phyloP scores from a whole-genome alignment of 1,140 invertebrate genomes.

The Aricia agestis region DNA sequence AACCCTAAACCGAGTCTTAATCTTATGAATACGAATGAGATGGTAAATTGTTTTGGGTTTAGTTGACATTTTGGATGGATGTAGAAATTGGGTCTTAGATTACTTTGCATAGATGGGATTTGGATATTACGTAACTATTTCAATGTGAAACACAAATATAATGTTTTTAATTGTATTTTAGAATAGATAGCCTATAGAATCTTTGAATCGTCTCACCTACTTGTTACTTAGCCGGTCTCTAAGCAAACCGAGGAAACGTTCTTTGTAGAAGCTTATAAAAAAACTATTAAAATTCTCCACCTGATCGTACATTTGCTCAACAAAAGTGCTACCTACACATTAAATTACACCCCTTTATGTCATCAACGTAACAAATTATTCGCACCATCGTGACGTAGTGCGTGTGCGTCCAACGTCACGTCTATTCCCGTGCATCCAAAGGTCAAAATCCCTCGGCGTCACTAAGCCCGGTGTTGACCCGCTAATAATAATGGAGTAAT shows the following conservation, averaged over 20 bases:
- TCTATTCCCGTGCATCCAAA: not conserved
- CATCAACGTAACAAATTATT: not conserved
- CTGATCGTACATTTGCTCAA: too few relatives aligned
- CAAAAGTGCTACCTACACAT: too few relatives aligned
- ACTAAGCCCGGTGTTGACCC: not conserved
- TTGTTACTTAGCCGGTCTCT: too few relatives aligned
- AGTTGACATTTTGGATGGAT: not conserved
- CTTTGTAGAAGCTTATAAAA: too few relatives aligned
- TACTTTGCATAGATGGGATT: not conserved
- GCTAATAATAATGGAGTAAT: not conserved
- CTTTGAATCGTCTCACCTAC: too few relatives aligned
- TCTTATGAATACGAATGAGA: not conserved
- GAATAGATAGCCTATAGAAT: not conserved
- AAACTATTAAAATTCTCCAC: too few relatives aligned
- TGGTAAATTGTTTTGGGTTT: not conserved
- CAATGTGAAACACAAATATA: too few relatives aligned
- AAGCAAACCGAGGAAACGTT: too few relatives aligned
- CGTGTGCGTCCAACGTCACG: slow-evolving; percentile 1
- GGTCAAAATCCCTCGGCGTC: slow-evolving; percentile 9
- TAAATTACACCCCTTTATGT: not conserved
- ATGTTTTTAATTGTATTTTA: not conserved
- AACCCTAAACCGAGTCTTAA: not conserved
- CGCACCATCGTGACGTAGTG: not conserved
- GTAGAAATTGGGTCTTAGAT: not conserved
- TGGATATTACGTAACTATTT: not conserved